Evolutionary conservation across 2,888 invertebrate genomes (phyloP).

Genomic region (Notocelia uddmanniana): DNA sequence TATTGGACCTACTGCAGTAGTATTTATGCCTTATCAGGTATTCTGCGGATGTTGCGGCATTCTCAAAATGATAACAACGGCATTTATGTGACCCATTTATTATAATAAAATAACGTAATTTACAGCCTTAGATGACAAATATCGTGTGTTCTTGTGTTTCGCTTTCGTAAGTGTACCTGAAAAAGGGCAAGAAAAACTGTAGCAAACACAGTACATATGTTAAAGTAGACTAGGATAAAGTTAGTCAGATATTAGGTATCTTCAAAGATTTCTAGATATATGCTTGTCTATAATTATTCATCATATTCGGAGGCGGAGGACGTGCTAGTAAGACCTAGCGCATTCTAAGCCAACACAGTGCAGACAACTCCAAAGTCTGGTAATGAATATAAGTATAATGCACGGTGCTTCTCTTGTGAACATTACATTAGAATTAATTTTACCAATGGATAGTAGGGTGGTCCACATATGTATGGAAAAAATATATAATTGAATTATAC

Average conservation of each 20-base stretch:
- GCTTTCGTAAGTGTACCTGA: conserved; percentile 12
- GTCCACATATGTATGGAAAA: too few relatives aligned
- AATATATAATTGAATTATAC: too few relatives aligned
- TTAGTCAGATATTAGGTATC: conserved; percentile 59
- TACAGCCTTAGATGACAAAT: neutral
- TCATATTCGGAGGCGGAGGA: conserved; percentile 33
- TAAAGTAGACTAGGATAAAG: neutral
- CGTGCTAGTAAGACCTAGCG: neutral
- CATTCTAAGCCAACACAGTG: too few relatives aligned
- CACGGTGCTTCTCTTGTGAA: too few relatives aligned
- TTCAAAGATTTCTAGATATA: conserved; percentile 71
- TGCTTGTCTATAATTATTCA: conserved; percentile 66
- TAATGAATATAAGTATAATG: too few relatives aligned
- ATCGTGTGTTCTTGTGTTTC: neutral
- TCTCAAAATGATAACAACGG: conserved; percentile 49
- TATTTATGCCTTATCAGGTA: conserved; percentile 26
- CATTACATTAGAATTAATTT: too few relatives aligned
- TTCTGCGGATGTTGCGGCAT: conserved; percentile 50
- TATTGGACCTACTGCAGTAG: neutral
- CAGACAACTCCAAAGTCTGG: too few relatives aligned
- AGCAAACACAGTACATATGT: neutral
- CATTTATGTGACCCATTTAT: conserved; percentile 10
- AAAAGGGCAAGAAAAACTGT: neutral
- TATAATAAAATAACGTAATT: neutral
- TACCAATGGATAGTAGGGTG: too few relatives aligned